Conservation (phyloP, 2,888 invertebrate genomes). For the Lasioglossum vierecki region DNA sequence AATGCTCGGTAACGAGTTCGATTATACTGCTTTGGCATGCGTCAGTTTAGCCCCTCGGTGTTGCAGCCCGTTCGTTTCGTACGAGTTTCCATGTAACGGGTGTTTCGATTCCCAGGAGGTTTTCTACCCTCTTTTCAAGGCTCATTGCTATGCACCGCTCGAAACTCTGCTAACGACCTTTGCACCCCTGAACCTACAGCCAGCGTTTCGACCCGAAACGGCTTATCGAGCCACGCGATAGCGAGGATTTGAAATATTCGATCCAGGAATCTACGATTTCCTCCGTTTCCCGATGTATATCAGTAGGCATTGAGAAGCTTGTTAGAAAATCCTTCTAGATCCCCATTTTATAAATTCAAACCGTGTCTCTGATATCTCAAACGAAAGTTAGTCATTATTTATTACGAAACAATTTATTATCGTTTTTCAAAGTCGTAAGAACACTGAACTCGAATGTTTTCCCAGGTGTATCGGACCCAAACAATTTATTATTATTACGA, state of each 20-base stretch:
- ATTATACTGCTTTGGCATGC: conserved; percentile 81
- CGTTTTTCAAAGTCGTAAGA: too few relatives aligned
- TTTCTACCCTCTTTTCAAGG: conserved; percentile 75
- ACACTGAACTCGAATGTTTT: too few relatives aligned
- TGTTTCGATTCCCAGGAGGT: conserved; percentile 83
- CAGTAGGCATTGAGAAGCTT: background rate
- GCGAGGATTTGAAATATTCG: conserved; percentile 55
- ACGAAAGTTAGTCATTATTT: background rate
- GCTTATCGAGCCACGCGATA: conserved; percentile 48
- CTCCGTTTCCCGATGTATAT: conserved; percentile 9
- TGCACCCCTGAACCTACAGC: conserved; percentile 63
- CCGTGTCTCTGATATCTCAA: background rate
- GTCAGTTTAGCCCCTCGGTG: conserved; percentile 73
- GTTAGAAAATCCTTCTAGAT: background rate
- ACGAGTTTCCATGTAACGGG: conserved; percentile 74
- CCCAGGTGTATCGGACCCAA: too few relatives aligned
- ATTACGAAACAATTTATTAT: too few relatives aligned
- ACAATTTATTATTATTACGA: background rate
- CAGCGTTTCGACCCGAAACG: conserved; percentile 60
- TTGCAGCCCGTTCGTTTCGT: conserved; percentile 66
- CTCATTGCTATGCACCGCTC: conserved; percentile 84
- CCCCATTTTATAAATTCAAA: background rate
- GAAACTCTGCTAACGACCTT: conserved; percentile 79
- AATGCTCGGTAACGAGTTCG: conserved; percentile 81
- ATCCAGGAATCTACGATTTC: conserved; percentile 31